These are phyloP conservation scores for Macquaria australasica DNA, from an alignment of 2,113 vertebrate species.

Conservation along the genomic window DNA sequence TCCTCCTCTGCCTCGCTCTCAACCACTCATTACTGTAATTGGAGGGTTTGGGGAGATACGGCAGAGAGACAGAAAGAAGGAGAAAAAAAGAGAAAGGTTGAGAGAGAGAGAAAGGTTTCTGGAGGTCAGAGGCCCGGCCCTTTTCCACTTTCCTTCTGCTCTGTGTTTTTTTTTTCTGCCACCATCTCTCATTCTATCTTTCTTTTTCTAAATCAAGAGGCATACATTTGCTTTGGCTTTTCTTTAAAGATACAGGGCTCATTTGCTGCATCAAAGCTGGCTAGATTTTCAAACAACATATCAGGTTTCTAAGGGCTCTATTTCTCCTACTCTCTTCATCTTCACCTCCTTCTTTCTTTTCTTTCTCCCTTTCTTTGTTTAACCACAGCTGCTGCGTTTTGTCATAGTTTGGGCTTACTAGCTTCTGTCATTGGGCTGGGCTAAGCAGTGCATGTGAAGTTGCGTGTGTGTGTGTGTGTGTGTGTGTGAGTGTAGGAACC, in stretches of 20 bases:
- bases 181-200: conserved; percentile 38
- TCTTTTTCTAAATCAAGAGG: conserved; percentile 58
- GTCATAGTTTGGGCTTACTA: conserved; percentile 49
- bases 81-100: conserved; percentile 35
- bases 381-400: conserved; percentile 68
- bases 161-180: conserved; percentile 23
- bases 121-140: conserved; percentile 73
- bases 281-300: conserved; percentile 59
- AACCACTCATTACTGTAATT: conserved; percentile 85
- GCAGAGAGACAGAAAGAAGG: conserved; percentile 48
- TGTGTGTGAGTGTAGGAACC: conserved; percentile 7
- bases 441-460: conserved; percentile 13
- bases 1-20: conserved; percentile 55
- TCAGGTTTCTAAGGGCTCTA: conserved; percentile 49
- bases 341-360: conserved; percentile 18
- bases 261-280: conserved; percentile 67
- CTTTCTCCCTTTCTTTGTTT: conserved; percentile 49
- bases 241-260: conserved; percentile 58
- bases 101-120: conserved; percentile 62
- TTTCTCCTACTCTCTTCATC: conserved; percentile 29
- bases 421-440: conserved; percentile 46
- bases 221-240: conserved; percentile 62
- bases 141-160: conserved; percentile 42
- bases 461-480: conserved; percentile 2
- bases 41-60: conserved; percentile 77